Conservation (phyloP, 2,888 invertebrate species). For the Agriopis aurantiaria region DNA sequence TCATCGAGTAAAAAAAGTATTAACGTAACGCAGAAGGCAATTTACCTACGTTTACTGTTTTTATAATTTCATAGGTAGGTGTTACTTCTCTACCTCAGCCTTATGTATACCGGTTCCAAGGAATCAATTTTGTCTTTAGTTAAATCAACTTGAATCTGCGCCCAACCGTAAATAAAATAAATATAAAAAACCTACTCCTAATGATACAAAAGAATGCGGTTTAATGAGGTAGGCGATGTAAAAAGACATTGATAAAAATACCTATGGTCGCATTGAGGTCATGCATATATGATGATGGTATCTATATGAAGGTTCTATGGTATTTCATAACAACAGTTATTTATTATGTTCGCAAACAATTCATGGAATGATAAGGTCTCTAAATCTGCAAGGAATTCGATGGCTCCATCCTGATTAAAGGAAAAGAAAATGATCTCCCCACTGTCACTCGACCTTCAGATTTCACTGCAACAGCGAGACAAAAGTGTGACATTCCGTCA, state of each 20-base stretch:
- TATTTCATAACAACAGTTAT: slow-evolving; percentile 17
- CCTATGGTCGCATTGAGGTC: slow-evolving; percentile 36
- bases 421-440: slow-evolving; percentile 64
- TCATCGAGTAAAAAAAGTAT: too few species aligned
- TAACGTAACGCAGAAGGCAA: too few species aligned
- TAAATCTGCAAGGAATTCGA: background rate
- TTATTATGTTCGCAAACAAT: slow-evolving; percentile 24
- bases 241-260: slow-evolving; percentile 37
- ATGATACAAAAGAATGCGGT: slow-evolving; percentile 37
- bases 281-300: slow-evolving; percentile 39
- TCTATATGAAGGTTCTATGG: slow-evolving; percentile 18
- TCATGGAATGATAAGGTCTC: slow-evolving; percentile 42
- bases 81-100: background rate
- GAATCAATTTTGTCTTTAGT: slow-evolving; percentile 6
- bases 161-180: slow-evolving; percentile 26
- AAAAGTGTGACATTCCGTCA: slow-evolving; percentile 78
- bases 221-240: slow-evolving; percentile 17
- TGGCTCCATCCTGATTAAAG: background rate
- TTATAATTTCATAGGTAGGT: background rate
- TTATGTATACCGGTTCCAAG: background rate
- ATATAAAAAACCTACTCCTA: slow-evolving; percentile 11
- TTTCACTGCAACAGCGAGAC: slow-evolving; percentile 72
- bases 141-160: slow-evolving; percentile 8
- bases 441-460: slow-evolving; percentile 74
- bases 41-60: too few species aligned